phyloP scores from a whole-genome alignment of 2,888 invertebrate species.

The Drosophila kuntzei region DNA sequence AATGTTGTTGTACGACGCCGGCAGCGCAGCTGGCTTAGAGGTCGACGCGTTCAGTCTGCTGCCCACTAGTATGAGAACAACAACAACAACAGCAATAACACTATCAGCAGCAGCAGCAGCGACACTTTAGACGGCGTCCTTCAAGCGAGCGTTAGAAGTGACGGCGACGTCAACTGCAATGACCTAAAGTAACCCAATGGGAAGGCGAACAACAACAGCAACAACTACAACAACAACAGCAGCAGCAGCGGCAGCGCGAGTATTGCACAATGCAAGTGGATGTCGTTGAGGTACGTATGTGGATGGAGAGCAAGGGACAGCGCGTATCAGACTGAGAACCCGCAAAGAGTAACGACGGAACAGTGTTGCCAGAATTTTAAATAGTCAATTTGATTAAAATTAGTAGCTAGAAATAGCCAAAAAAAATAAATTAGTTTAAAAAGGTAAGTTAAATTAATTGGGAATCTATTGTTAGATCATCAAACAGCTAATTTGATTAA shows the following conservation, averaged over 20 bases:
- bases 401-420: no score
- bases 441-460: no score
- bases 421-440: no score
- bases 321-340: slow-evolving; percentile 26
- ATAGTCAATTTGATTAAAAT: no score
- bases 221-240: slow-evolving; percentile 6
- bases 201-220: slow-evolving; percentile 55
- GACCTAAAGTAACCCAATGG: slow-evolving; percentile 80
- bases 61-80: slow-evolving; percentile 39
- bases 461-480: no score
- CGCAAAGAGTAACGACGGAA: slow-evolving; percentile 57
- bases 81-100: slow-evolving; percentile 28
- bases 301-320: slow-evolving; percentile 8
- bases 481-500: no score
- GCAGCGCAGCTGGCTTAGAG: slow-evolving; percentile 63
- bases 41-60: slow-evolving; percentile 55
- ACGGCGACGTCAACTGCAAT: slow-evolving; percentile 68
- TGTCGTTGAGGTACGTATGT: slow-evolving; percentile 12
- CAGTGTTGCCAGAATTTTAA: neutral
- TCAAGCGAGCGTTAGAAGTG: slow-evolving; percentile 77
- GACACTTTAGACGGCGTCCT: slow-evolving; percentile 70
- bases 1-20: slow-evolving; percentile 70
- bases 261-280: slow-evolving; percentile 59
- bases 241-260: slow-evolving; percentile 30
- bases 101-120: slow-evolving; percentile 25